These are phyloP conservation scores for Girardia tigrina DNA, from an alignment of 2,888 invertebrate genomes.

Conservation along the genomic window DNA sequence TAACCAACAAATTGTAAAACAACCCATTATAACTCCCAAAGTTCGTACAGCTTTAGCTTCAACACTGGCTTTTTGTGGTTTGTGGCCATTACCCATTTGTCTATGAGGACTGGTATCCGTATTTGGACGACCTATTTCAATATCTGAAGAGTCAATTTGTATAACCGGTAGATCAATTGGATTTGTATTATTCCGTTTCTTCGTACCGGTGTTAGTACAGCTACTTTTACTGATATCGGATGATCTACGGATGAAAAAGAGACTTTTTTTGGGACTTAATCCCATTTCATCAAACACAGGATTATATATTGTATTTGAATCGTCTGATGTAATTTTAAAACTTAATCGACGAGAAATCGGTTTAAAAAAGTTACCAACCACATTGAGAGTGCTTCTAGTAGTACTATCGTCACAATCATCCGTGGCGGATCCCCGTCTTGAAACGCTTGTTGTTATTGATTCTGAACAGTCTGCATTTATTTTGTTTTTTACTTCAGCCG, in stretches of 20 bases:
- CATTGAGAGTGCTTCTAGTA: background rate
- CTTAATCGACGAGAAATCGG: constrained; percentile 8
- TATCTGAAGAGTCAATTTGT: background rate
- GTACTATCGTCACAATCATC: background rate
- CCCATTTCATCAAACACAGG: background rate
- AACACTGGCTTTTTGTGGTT: background rate
- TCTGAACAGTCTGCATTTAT: background rate
- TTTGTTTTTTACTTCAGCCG: background rate
- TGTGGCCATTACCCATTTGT: background rate
- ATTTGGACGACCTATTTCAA: background rate
- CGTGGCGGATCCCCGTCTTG: background rate
- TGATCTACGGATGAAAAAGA: background rate
- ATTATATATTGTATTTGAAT: background rate
- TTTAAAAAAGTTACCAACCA: constrained; percentile 4
- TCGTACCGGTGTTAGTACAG: background rate
- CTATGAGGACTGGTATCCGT: background rate
- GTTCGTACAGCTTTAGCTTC: background rate
- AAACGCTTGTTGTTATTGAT: constrained; percentile 1
- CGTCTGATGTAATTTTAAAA: background rate
- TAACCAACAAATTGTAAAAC: background rate
- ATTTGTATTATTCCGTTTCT: background rate
- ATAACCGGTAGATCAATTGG: background rate
- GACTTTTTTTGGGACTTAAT: background rate
- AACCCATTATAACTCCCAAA: background rate
- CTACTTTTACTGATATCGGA: constrained; percentile 14